These are phyloP conservation scores for Pangasianodon hypophthalmus DNA, from an alignment of 2,113 vertebrate genomes.

Conservation along the genomic window DNA sequence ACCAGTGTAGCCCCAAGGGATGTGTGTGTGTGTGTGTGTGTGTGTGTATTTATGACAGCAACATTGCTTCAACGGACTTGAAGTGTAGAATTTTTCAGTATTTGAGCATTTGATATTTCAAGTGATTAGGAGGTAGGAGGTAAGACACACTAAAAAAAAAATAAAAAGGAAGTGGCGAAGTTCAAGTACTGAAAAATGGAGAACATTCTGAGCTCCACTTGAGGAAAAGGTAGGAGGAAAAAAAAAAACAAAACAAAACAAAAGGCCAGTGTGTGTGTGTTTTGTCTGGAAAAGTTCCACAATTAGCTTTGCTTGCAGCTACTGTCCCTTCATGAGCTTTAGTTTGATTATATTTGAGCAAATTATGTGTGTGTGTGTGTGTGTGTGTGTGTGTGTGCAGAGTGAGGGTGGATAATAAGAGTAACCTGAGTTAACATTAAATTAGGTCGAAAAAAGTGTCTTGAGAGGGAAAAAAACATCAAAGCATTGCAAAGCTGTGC, in stretches of 20 bases:
- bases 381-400: neutral
- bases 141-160: neutral
- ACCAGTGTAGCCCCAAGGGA: constrained; percentile 4
- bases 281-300: constrained; percentile 12
- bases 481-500: neutral
- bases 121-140: neutral
- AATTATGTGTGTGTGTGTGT: neutral
- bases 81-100: neutral
- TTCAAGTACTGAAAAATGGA: neutral
- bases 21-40: neutral
- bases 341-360: neutral
- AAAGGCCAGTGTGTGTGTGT: constrained; percentile 13
- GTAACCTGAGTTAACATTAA: constrained; percentile 19
- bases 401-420: constrained; percentile 32
- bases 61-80: constrained; percentile 3
- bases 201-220: neutral
- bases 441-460: neutral
- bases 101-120: constrained; percentile 4
- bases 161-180: constrained; percentile 10
- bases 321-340: constrained; percentile 2
- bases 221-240: neutral
- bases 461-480: neutral
- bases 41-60: neutral
- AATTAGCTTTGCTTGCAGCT: neutral
- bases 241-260: neutral